A percentile compares a stretch with the other conserved stretches of the same genome.
Conservation (phyloP, 2,797 vertebrate species). For the Distichodus sexfasciatus region DNA sequence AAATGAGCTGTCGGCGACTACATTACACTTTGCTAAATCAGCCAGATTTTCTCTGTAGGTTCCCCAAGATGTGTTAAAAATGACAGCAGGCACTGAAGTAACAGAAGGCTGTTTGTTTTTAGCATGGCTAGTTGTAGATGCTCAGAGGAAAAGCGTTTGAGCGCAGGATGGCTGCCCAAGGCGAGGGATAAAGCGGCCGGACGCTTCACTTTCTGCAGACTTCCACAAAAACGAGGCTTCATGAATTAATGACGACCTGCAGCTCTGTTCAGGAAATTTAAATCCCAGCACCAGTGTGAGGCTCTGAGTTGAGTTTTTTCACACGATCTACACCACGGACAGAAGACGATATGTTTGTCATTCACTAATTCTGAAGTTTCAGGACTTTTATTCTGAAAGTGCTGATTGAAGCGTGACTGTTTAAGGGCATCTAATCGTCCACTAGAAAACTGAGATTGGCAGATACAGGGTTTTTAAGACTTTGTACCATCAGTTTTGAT, state of each 20-base stretch:
- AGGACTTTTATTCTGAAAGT: background rate
- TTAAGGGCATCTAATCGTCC: background rate
- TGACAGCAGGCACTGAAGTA: background rate
- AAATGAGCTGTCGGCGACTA: too few relatives aligned
- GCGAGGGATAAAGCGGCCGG: background rate
- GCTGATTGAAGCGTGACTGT: background rate
- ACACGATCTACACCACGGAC: conserved; percentile 8
- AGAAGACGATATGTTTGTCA: conserved; percentile 34
- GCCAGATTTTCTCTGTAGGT: too few relatives aligned
- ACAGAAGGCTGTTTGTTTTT: background rate
- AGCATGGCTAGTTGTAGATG: background rate
- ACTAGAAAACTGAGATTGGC: too few relatives aligned
- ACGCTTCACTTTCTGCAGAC: conserved; percentile 42
- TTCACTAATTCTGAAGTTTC: background rate
- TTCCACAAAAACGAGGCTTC: conserved; percentile 45
- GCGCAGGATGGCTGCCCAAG: background rate
- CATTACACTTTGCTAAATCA: too few relatives aligned
- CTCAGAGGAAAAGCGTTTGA: background rate
- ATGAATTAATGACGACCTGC: conserved; percentile 51
- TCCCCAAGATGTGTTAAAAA: background rate
- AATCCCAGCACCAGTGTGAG: conserved; percentile 28
- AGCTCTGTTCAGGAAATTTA: conserved; percentile 43
- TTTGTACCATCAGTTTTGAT: too few relatives aligned
- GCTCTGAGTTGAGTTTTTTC: conserved; percentile 27
- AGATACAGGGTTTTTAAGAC: too few relatives aligned